phyloP scores from a whole-genome alignment of 1,140 invertebrate species.

The Drosophila jambulina region DNA sequence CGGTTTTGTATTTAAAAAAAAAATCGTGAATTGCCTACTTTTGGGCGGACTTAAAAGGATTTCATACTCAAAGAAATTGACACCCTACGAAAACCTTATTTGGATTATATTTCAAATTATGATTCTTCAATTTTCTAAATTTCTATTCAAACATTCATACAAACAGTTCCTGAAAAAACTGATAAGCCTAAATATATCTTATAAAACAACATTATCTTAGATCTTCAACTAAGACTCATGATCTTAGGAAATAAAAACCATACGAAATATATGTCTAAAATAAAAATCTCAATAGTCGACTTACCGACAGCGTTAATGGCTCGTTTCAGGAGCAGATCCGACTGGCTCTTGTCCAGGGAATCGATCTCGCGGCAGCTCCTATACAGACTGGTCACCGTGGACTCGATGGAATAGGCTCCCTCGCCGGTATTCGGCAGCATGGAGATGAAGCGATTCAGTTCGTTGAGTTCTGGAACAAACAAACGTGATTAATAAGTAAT shows the following conservation, averaged over 20 bases:
- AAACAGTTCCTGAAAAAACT: background rate
- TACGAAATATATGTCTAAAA: background rate
- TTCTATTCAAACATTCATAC: background rate
- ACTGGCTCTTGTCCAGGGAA: constrained; percentile 78
- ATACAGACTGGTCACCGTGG: constrained; percentile 75
- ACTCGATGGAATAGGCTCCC: constrained; percentile 72
- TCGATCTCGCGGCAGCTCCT: constrained; percentile 80
- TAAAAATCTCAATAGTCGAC: constrained; percentile 10
- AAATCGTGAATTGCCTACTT: background rate
- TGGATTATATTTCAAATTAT: background rate
- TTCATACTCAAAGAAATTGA: background rate
- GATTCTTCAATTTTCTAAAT: background rate
- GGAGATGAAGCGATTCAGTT: constrained; percentile 83
- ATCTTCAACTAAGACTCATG: too few relatives aligned
- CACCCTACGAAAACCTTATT: background rate
- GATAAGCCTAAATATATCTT: background rate
- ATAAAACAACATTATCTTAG: background rate
- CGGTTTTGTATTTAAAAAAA: background rate
- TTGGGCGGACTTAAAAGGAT: background rate
- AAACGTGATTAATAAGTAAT: background rate
- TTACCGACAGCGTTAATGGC: constrained; percentile 80
- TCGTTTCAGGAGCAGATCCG: constrained; percentile 71
- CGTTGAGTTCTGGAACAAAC: constrained; percentile 66
- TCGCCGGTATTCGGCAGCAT: constrained; percentile 76
- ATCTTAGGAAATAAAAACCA: background rate